Percentiles rank a stretch among this genome's conserved stretches.
These are phyloP conservation scores for Macrochelys suwanniensis DNA, from an alignment of 2,797 vertebrate species.

Conservation along the genomic window DNA sequence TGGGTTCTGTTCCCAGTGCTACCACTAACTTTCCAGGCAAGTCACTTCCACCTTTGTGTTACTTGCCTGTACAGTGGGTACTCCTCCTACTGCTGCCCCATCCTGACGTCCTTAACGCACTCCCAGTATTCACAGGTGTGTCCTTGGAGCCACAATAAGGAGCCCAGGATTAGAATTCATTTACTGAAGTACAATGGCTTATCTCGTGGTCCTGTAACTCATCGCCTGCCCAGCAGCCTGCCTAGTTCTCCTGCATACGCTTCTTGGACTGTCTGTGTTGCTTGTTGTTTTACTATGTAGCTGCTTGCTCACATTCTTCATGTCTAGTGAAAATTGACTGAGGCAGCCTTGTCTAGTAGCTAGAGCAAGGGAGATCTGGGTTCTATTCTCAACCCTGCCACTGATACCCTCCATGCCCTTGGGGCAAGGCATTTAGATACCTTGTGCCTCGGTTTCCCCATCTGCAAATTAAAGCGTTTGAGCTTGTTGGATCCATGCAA, in stretches of 20 bases:
- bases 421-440: not conserved
- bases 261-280: not conserved
- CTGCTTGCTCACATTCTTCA: no score
- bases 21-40: not conserved
- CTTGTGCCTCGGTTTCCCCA: not conserved
- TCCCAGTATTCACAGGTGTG: not conserved
- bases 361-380: not conserved
- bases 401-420: fast-evolving
- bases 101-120: not conserved
- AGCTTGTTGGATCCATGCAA: not conserved
- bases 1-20: not conserved
- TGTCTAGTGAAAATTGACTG: not conserved
- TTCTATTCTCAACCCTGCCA: fast-evolving
- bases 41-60: not conserved
- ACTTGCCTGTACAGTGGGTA: not conserved
- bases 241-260: not conserved
- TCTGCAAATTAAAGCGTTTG: not conserved
- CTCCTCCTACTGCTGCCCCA: not conserved
- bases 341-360: not conserved
- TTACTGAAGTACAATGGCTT: not conserved
- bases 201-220: not conserved
- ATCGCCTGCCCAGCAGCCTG: not conserved
- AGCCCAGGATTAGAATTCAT: not conserved
- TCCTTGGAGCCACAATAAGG: not conserved
- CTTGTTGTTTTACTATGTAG: not conserved